Conservation (phyloP, 2,888 invertebrate species). For the Diloba caeruleocephala region DNA sequence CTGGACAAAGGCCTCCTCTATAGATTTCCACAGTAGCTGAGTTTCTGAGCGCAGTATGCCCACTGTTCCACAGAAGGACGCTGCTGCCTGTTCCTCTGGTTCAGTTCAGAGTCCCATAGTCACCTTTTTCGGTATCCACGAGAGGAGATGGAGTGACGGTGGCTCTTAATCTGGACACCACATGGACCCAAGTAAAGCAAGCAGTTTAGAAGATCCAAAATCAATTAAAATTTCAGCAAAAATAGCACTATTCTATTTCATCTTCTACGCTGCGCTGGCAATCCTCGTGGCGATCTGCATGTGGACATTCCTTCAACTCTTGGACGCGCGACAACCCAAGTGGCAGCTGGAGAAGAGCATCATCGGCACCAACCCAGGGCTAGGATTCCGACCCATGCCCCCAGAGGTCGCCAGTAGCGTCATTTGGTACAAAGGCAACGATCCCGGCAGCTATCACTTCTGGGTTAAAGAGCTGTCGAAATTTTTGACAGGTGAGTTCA, state of each 20-base stretch:
- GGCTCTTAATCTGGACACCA: too few species aligned
- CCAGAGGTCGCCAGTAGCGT: constrained; percentile 96
- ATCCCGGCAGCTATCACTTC: constrained; percentile 92
- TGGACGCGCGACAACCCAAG: constrained; percentile 96
- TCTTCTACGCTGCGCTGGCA: constrained; percentile 97
- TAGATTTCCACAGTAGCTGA: too few species aligned
- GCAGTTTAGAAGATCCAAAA: too few species aligned
- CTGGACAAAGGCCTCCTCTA: too few species aligned
- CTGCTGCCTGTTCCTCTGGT: too few species aligned
- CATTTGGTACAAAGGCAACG: constrained; percentile 97
- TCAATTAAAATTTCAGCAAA: constrained; percentile 91
- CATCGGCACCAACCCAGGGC: constrained; percentile 98
- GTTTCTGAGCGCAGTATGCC: too few species aligned
- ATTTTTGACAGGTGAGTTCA: constrained; percentile 93
- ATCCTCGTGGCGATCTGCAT: constrained; percentile 98
- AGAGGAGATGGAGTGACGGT: too few species aligned
- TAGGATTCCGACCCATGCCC: constrained; percentile 98
- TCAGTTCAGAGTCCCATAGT: too few species aligned
- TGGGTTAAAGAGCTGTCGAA: constrained; percentile 93
- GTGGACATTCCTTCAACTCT: constrained; percentile 97
- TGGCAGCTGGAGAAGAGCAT: constrained; percentile 96
- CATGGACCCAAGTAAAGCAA: too few species aligned
- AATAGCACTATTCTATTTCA: constrained; percentile 97
- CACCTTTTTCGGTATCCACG: too few species aligned
- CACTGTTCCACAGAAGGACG: too few species aligned